phyloP scores from a whole-genome alignment of 2,797 vertebrate species.

The Ciconia nigra region DNA sequence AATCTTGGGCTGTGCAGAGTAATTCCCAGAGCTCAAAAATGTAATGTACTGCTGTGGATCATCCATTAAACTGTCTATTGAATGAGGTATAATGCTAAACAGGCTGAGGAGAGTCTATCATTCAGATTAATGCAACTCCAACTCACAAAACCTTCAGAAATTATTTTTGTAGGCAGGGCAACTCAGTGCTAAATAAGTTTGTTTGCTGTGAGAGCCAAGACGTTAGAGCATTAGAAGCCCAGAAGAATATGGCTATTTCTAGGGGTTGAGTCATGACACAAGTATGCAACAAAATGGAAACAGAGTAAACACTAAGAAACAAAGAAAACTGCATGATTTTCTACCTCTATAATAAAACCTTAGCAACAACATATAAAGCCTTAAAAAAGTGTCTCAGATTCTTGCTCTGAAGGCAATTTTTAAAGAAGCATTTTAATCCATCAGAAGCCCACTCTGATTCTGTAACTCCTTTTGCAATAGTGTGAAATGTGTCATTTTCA shows the following conservation, averaged over 20 bases:
- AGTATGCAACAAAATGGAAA: conserved; percentile 57
- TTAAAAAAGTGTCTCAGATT: not conserved
- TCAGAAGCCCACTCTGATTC: not conserved
- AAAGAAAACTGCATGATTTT: not conserved
- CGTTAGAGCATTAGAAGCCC: not conserved
- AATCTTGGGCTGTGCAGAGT: not conserved
- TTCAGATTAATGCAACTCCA: conserved; percentile 43
- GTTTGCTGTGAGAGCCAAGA: conserved; percentile 35
- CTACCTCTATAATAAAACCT: not conserved
- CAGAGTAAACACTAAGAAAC: conserved; percentile 32
- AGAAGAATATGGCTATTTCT: conserved; percentile 44
- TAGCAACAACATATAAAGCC: not conserved
- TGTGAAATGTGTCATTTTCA: not conserved
- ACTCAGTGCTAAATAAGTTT: conserved; percentile 15
- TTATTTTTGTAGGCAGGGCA: conserved; percentile 9
- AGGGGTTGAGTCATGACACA: not conserved
- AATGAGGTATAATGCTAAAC: conserved; percentile 70
- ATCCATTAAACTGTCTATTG: conserved; percentile 74
- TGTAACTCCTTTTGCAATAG: not conserved
- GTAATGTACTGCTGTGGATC: conserved; percentile 60
- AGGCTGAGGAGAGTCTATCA: conserved; percentile 53
- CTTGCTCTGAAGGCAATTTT: not conserved
- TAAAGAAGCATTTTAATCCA: not conserved
- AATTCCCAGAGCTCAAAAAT: conserved; percentile 63
- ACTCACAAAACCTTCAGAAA: conserved; percentile 41